These are phyloP conservation scores for Leptogaster cylindrica DNA, from an alignment of 2,888 invertebrate species.

Conservation along the genomic window DNA sequence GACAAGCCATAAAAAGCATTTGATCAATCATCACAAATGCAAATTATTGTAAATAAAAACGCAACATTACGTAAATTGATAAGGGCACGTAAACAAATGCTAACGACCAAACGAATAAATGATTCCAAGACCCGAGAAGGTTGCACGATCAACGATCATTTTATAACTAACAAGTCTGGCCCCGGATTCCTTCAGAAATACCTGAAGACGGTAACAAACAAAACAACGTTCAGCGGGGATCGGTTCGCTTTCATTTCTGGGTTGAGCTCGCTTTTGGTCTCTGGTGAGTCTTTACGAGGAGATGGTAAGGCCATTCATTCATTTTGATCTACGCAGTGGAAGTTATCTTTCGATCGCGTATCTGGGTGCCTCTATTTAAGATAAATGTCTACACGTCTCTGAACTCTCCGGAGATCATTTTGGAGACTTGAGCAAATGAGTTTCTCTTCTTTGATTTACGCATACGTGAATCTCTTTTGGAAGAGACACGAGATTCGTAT, in stretches of 20 bases:
- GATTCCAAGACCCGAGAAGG: not conserved
- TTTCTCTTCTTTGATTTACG: slow-evolving; percentile 15
- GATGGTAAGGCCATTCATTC: slow-evolving; percentile 23
- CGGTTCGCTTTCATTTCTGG: slow-evolving; percentile 12
- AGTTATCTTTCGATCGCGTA: slow-evolving; percentile 22
- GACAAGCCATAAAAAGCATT: slow-evolving; percentile 17
- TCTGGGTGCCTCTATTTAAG: not conserved
- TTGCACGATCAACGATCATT: slow-evolving; percentile 46
- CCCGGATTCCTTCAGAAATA: slow-evolving; percentile 44
- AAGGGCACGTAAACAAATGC: slow-evolving; percentile 8
- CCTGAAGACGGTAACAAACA: slow-evolving; percentile 35
- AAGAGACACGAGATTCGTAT: not conserved
- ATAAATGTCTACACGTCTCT: slow-evolving; percentile 3
- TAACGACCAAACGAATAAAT: not conserved
- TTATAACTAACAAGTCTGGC: slow-evolving; percentile 45
- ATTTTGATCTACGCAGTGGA: slow-evolving; percentile 18
- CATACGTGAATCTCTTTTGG: not conserved
- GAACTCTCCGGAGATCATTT: not conserved
- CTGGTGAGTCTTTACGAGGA: slow-evolving; percentile 15
- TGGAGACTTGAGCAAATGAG: not conserved
- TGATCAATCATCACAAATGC: slow-evolving; percentile 19
- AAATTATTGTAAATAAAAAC: slow-evolving; percentile 13
- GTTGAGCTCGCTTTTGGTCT: slow-evolving; percentile 11
- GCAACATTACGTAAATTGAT: slow-evolving; percentile 21
- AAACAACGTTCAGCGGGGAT: slow-evolving; percentile 34